Percentiles rank a stretch among this genome's conserved stretches.
Evolutionary conservation across 1,140 invertebrate species (phyloP).

Genomic region (Platyura marginata): DNA sequence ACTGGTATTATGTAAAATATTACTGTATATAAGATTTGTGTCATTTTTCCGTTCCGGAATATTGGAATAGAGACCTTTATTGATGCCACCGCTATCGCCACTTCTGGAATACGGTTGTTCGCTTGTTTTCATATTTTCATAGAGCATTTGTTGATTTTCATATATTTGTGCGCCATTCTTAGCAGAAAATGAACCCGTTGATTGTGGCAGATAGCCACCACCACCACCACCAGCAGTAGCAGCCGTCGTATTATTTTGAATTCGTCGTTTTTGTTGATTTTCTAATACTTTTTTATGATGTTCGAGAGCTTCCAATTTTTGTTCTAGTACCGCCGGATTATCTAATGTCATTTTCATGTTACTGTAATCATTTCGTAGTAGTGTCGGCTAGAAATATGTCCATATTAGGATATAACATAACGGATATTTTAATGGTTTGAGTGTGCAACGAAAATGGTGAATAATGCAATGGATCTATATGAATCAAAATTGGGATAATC

Average conservation of each 20-base stretch:
- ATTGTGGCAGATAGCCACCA: background rate
- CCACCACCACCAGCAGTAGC: background rate
- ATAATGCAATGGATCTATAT: too few species aligned
- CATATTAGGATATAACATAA: too few species aligned
- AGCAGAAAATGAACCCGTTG: background rate
- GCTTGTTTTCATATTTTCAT: conserved; percentile 7
- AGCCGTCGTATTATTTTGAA: background rate
- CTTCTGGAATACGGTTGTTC: conserved; percentile 8
- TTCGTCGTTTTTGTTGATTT: conserved; percentile 3
- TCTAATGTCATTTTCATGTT: conserved; percentile 14
- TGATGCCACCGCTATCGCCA: too few species aligned
- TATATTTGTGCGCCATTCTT: background rate
- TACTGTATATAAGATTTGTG: conserved; percentile 3
- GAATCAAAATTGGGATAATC: too few species aligned
- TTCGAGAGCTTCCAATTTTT: conserved; percentile 18
- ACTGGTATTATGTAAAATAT: conserved; percentile 21
- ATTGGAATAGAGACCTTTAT: background rate
- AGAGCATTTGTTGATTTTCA: conserved; percentile 9
- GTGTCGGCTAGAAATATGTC: too few species aligned
- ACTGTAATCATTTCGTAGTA: background rate
- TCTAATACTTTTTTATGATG: conserved; percentile 22
- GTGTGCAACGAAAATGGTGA: too few species aligned
- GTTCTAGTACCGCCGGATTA: conserved; percentile 17
- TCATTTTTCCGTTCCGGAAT: background rate
- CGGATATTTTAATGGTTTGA: too few species aligned